Conservation (phyloP, 1,140 invertebrate genomes). For the Apis cerana region DNA sequence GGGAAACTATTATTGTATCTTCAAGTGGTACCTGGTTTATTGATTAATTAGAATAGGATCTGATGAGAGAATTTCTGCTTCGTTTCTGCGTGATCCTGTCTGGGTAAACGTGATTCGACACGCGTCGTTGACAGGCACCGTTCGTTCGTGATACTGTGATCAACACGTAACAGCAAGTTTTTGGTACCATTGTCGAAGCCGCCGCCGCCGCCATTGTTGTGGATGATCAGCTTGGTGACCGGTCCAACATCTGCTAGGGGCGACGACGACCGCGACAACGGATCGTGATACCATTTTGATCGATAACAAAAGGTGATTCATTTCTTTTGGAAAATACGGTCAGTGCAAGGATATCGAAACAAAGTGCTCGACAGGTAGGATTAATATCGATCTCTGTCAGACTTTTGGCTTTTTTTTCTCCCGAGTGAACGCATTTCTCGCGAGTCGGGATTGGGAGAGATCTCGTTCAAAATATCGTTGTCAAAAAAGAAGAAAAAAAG, state of each 20-base stretch:
- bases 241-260: background rate
- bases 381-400: background rate
- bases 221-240: background rate
- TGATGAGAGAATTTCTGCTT: background rate
- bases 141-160: background rate
- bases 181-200: conserved; percentile 27
- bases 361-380: background rate
- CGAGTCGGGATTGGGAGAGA: background rate
- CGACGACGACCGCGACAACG: background rate
- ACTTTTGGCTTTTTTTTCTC: background rate
- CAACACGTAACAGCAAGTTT: background rate
- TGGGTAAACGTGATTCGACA: conserved; percentile 9
- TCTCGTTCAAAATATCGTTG: background rate
- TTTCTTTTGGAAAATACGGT: background rate
- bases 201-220: conserved; percentile 17
- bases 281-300: too few species aligned
- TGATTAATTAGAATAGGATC: too few species aligned
- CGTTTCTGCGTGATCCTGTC: background rate
- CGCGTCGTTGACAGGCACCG: conserved; percentile 16
- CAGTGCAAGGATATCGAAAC: background rate
- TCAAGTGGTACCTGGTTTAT: too few species aligned
- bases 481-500: background rate
- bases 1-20: too few species aligned
- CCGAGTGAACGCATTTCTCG: too few species aligned
- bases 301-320: background rate